Base-by-base conservation (phyloP, 2,797 vertebrate species). In the Chaenodraco wilsoni region DNA sequence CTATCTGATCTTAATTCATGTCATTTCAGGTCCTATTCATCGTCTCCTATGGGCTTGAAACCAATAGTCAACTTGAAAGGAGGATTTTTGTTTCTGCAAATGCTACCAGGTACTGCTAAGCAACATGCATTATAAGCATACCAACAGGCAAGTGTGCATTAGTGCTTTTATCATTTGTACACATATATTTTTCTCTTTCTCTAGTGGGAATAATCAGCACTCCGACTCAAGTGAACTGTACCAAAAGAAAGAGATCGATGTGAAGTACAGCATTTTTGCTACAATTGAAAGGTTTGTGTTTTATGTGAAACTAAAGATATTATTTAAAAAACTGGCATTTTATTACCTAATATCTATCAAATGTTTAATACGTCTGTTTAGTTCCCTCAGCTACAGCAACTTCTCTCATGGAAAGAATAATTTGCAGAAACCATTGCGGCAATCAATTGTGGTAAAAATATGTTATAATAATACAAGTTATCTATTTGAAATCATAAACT, bases 211-310 rank as follows among this genome's bases (percentile, higher is more conserved):
- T 37, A 37, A 6, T 66, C 19, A 72, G 3, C 88, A 85, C 58
- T 49, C 74, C n/a, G 0, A 0, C 41, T 37, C 11, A 14, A 93
- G 86, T 7, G 69, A 90, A 62, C 89, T 84, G 1, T 72, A 77
- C 73, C 84, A 75, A 82, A 78, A 1, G 2, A 83, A 75, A 76
- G 58, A 5, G n/a, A 90, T 97, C 40, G 80, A 83, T 9, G 95
- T 97, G 49, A 96, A 96, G 62, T 96, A 95, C 6, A 91, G 91
- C 15, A 87, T 96, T 84, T 92, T 90, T 72, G 3, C 95, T 8
- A 85, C 91, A 33, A 72, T 96, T 33, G 71, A 85, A 84, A 94
- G 92, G 87, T 93, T 70, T 78, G 88, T 82, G 10, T 49, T 54
- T 5, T 8, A 6, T 17, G 52, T 56, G 2, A 57, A 60, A 61